phyloP scores from a whole-genome alignment of 2,113 vertebrate species.

The Pachypanchax playfairii region DNA sequence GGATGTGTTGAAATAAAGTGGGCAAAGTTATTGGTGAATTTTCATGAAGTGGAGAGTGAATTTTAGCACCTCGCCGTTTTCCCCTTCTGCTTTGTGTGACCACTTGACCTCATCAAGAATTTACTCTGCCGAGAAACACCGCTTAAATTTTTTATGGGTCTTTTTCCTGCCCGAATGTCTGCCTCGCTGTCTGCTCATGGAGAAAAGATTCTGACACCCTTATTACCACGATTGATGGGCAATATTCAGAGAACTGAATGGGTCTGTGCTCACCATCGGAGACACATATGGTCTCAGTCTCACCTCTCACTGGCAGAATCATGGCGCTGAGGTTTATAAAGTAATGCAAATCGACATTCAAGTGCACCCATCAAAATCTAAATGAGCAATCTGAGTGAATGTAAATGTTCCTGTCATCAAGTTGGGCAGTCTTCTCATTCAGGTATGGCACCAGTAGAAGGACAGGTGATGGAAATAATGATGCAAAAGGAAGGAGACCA shows the following conservation, averaged over 20 bases:
- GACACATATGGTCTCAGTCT: conserved; percentile 11
- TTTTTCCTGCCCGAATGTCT: conserved; percentile 5
- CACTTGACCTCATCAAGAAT: conserved; percentile 25
- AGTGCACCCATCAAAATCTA: conserved; percentile 8
- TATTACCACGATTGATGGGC: conserved; percentile 24
- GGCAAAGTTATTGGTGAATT: conserved; percentile 1
- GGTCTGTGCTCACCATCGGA: conserved; percentile 18
- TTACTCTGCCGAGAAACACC: conserved; percentile 1
- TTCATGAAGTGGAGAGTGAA: conserved; percentile 13
- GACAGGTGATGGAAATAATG: conserved; percentile 2
- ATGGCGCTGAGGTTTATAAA: conserved; percentile 1
- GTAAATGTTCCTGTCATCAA: conserved; percentile 23
- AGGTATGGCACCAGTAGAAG: neutral
- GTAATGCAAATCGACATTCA: neutral
- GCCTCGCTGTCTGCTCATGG: conserved; percentile 3
- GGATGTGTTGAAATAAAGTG: neutral
- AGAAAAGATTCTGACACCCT: neutral
- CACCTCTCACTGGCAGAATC: neutral
- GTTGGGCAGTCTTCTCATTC: neutral
- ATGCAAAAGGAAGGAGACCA: neutral
- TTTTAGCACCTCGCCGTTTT: neutral
- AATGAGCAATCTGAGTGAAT: conserved; percentile 23
- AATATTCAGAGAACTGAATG: conserved; percentile 21
- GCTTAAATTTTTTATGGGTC: conserved; percentile 3
- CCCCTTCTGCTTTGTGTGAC: conserved; percentile 4